phyloP scores from a whole-genome alignment of 2,888 invertebrate genomes.

The Drosophila longiperda region DNA sequence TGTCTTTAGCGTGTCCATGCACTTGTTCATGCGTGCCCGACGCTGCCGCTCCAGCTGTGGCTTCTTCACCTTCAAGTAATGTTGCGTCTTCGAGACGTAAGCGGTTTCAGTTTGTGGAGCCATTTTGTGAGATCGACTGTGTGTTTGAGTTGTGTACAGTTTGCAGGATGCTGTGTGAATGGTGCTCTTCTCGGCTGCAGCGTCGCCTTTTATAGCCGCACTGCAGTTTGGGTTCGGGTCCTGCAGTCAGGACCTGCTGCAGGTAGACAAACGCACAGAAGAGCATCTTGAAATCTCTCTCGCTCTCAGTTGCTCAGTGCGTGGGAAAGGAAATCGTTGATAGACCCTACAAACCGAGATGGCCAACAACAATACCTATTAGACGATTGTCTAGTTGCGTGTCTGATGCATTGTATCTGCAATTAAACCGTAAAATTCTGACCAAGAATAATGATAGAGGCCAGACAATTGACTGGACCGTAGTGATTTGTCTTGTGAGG shows the following conservation, averaged over 20 bases:
- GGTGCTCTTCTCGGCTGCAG: slow-evolving; percentile 63
- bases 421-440: slow-evolving; percentile 79
- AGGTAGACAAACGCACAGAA: slow-evolving; percentile 47
- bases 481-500: slow-evolving; percentile 45
- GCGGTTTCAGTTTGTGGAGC: slow-evolving; percentile 60
- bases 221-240: slow-evolving; percentile 29
- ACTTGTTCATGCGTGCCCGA: slow-evolving; percentile 94
- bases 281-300: slow-evolving; percentile 62
- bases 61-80: slow-evolving; percentile 97
- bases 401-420: slow-evolving; percentile 61
- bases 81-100: slow-evolving; percentile 91
- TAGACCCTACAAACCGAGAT: slow-evolving; percentile 46
- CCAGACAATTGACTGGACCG: slow-evolving; percentile 42
- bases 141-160: slow-evolving; percentile 57
- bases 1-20: slow-evolving; percentile 94
- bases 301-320: slow-evolving; percentile 47
- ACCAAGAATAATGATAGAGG: slow-evolving; percentile 36
- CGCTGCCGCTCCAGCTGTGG: slow-evolving; percentile 95
- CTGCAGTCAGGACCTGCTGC: slow-evolving; percentile 70
- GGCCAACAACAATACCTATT: slow-evolving; percentile 29
- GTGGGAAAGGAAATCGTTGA: slow-evolving; percentile 75
- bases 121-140: slow-evolving; percentile 52
- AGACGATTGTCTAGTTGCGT: slow-evolving; percentile 70
- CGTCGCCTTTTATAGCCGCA: slow-evolving; percentile 67
- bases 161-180: slow-evolving; percentile 74